A percentile compares a stretch with the other conserved stretches of the same genome.
These are phyloP conservation scores for Ranitomeya imitator DNA, from an alignment of 2,113 vertebrate species.

Conservation along the genomic window DNA sequence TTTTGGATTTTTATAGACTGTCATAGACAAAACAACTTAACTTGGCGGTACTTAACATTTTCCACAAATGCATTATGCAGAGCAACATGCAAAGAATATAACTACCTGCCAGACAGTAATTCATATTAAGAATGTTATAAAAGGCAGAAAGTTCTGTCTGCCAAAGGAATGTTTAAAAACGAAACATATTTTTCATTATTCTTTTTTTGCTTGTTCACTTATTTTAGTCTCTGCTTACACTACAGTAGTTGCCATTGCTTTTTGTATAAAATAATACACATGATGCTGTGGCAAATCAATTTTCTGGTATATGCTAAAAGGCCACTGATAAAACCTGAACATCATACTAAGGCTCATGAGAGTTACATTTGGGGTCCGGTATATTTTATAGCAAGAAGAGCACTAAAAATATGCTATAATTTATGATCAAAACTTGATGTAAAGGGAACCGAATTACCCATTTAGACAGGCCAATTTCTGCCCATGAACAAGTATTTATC, in stretches of 20 bases:
- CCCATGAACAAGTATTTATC: too few species aligned
- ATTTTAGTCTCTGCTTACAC: neutral
- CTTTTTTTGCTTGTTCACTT: neutral
- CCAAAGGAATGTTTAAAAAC: neutral
- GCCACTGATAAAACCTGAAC: neutral
- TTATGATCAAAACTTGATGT: too few species aligned
- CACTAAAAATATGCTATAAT: too few species aligned
- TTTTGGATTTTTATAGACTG: neutral
- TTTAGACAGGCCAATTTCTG: too few species aligned
- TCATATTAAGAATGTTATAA: neutral
- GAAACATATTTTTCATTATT: neutral
- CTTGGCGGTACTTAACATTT: neutral
- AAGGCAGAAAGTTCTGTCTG: neutral
- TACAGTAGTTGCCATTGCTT: neutral
- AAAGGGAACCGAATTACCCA: too few species aligned
- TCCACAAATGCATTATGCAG: slow-evolving; percentile 27
- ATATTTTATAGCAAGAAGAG: neutral
- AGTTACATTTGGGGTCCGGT: neutral
- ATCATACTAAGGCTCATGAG: neutral
- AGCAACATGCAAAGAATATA: neutral
- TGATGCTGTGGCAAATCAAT: neutral
- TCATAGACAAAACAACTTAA: slow-evolving; percentile 25
- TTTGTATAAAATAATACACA: neutral
- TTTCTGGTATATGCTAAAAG: neutral
- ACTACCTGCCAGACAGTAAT: slow-evolving; percentile 7